Evolutionary conservation across 1,140 invertebrate genomes (phyloP), one percentile per base, ranked within the genome.

Genomic region (Eurosta solidaginis): DNA sequence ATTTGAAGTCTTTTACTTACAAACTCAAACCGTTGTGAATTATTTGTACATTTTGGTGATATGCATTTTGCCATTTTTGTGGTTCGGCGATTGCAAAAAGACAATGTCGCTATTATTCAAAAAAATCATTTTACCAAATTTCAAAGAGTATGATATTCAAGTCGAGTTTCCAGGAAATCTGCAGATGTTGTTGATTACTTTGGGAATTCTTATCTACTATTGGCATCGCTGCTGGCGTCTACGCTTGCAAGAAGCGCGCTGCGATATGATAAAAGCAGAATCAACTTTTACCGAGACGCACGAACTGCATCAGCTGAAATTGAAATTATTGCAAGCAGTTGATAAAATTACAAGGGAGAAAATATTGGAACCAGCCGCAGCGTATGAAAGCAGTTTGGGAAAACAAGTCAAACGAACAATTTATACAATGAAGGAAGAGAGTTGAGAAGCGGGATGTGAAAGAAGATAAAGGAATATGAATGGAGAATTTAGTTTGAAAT

Each of bases 81-180:
- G 76, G 76, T 44, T 77, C 42, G 76, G 76, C 52, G 76, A 77
- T 33, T 77, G 76, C 27, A 77, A 77, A 59, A 40, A 59, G 33
- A 63, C 76, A 12, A 77, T 77, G 76, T 77, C 76, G 42, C 54
- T 77, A 52, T 20, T 77, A 29, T 77, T 77, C 20, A 77, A 77
- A 50, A 54, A 49, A 59, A 22, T 49, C 44, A 49, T 42, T n/a
- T 59, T 59, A 27, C 76, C 76, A 63, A 59, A 77, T 63, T 59
- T 27, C 25, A 59, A 63, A 2, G 76, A 77, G 20, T 45, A 40
- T 20, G 20, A 63, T 20, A 44, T 59, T n/a, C 36, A 77, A 29
- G 22, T 54, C 2, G 52, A 77, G 25, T 59, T 77, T 63, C 42
- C 76, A 9, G 42, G 54, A 10, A 44, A 50, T 17, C 40, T 59